A percentile compares a stretch with the other conserved stretches of the same genome.
Evolutionary conservation across 2,888 invertebrate genomes (phyloP).

Genomic region (Leptinotarsa tumamoca): DNA sequence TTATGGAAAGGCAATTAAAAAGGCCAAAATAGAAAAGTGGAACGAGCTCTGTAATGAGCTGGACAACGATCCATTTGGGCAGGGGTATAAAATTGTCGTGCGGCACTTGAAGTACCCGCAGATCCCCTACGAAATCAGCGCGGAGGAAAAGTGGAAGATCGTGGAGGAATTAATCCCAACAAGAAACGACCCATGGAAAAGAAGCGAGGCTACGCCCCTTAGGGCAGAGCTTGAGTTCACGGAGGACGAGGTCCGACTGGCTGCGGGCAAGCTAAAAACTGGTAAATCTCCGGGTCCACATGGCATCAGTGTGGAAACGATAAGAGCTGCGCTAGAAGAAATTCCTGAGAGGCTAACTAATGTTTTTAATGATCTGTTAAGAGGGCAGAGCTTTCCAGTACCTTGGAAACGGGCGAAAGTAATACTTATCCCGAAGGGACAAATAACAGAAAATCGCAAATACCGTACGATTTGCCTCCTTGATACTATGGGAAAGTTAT

Average conservation of each 20-base stretch:
- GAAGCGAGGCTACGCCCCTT: background rate
- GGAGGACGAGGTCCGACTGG: background rate
- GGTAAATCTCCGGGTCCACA: background rate
- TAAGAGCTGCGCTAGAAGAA: background rate
- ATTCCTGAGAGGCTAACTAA: background rate
- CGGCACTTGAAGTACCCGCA: background rate
- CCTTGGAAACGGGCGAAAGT: background rate
- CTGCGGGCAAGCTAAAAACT: background rate
- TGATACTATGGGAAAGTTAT: background rate
- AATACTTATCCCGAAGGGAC: background rate
- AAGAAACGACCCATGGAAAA: background rate
- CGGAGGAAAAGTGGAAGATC: too few species aligned
- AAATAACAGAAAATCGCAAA: too few species aligned
- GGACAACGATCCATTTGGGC: background rate
- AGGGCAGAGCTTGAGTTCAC: background rate
- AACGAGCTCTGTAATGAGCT: background rate
- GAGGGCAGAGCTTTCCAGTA: background rate
- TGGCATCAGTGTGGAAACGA: background rate
- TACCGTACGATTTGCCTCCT: background rate
- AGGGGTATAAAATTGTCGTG: background rate
- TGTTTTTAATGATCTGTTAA: background rate
- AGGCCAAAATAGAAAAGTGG: background rate
- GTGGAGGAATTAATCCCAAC: background rate
- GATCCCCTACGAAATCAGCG: too few species aligned
- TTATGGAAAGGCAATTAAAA: background rate